Evolutionary conservation across 2,797 vertebrate species (phyloP), one percentile per base, ranked within the genome.

Genomic region (Anguilla marmorata): DNA sequence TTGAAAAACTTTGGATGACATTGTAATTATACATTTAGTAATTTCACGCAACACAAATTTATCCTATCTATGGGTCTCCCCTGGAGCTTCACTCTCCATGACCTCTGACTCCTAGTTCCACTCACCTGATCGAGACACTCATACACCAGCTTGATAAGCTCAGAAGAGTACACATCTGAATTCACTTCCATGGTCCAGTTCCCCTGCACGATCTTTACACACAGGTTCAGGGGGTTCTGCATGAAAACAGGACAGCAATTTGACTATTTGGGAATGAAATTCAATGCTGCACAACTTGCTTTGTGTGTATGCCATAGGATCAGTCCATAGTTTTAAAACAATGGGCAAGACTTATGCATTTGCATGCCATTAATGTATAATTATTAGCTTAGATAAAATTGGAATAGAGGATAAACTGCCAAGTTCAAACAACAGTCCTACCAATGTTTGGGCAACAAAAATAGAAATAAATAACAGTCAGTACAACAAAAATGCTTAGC

Each of bases 151-250:
- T 97, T 95, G 91, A 98, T 98, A 92, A 99, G 87, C 4, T 95
- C 97, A 86, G 96, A 12, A 11, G 98, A 97, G 92, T 98, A 99
- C 84, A 97, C 92, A 86, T 96, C 97, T 0, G 97, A 96, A 93
- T 98, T 97, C 89, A 98, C 96, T 82, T 99, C 98, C 98, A 98
- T 98, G 54, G 98, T 97, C 56, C 98, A 98, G 94, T 99, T 99
- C 86, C 99, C 99, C 92, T 99, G 98, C 52, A 99, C 98, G 87
- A 99, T 99, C 96, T 99, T 99, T 92, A 99, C 98, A 93, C 99
- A 99, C 63, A 99, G 95, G 92, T 99, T 99, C 90, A 99, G 95
- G 5, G 98, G 96, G 92, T 99, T 99, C 99, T 99, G 92, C 84
- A 80, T 6, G 58, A 86, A 92, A 21, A 91, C 24, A 90, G 88